Evolutionary conservation across 2,888 invertebrate genomes (phyloP).

Genomic region (Drosophila villosipedis): DNA sequence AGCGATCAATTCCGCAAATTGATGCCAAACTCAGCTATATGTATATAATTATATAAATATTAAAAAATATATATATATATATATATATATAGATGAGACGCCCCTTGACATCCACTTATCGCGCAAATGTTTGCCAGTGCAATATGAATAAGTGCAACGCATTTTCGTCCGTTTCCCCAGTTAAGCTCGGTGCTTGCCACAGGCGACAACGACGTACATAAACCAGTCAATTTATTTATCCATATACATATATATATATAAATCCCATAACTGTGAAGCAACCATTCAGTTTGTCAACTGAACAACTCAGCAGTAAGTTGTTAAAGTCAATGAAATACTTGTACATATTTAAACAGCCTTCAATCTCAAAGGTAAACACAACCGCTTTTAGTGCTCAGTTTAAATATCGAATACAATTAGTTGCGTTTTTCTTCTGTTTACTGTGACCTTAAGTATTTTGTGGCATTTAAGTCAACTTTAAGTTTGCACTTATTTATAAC

Average conservation of each 20-base stretch:
- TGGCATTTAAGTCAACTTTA: conserved; percentile 14
- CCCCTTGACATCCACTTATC: conserved; percentile 75
- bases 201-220: conserved; percentile 8
- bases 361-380: conserved; percentile 7
- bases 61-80: not conserved
- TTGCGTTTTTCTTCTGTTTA: conserved; percentile 1
- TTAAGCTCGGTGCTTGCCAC: conserved; percentile 23
- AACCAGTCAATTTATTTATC: not conserved
- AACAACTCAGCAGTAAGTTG: conserved; percentile 19
- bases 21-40: not conserved
- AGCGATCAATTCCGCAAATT: conserved; percentile 11
- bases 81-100: conserved; percentile 28
- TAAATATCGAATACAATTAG: conserved; percentile 21
- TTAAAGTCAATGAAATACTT: conserved; percentile 1
- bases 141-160: conserved; percentile 39
- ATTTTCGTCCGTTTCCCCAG: conserved; percentile 30
- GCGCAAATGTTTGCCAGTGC: conserved; percentile 44
- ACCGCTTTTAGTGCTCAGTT: conserved; percentile 4
- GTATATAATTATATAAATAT: not conserved
- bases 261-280: not conserved
- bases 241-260: not conserved
- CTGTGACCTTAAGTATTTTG: conserved; percentile 17
- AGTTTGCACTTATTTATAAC: not conserved
- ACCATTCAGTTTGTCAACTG: not conserved
- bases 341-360: conserved; percentile 29